phyloP scores from a whole-genome alignment of 2,888 invertebrate species.

The Gastracanthus pulcherrimus region DNA sequence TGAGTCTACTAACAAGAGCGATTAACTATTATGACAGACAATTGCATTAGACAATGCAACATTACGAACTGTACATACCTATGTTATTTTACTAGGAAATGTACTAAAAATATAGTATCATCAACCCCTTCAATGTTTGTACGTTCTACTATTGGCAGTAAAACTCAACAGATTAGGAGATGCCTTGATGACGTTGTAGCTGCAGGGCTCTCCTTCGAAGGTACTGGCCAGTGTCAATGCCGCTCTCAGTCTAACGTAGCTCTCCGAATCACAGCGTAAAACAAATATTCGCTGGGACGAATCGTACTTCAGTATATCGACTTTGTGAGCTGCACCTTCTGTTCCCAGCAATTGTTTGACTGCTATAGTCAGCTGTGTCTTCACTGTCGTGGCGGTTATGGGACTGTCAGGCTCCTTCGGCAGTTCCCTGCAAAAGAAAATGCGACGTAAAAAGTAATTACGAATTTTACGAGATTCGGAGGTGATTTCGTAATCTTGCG shows the following conservation, averaged over 20 bases:
- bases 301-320: slow-evolving; percentile 82
- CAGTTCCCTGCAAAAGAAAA: slow-evolving; percentile 77
- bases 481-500: slow-evolving; percentile 44
- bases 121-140: slow-evolving; percentile 63
- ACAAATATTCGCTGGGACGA: slow-evolving; percentile 77
- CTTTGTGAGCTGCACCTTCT: slow-evolving; percentile 78
- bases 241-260: slow-evolving; percentile 80
- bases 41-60: neutral
- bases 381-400: slow-evolving; percentile 79
- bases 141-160: slow-evolving; percentile 69
- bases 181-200: slow-evolving; percentile 80
- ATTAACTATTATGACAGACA: neutral
- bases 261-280: slow-evolving; percentile 79
- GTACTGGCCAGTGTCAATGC: slow-evolving; percentile 79
- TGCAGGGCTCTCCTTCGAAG: slow-evolving; percentile 78
- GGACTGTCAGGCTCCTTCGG: slow-evolving; percentile 72
- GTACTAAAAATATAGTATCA: slow-evolving; percentile 28
- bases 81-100: neutral
- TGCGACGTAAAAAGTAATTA: slow-evolving; percentile 18
- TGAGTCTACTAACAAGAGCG: too few species aligned
- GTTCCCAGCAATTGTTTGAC: slow-evolving; percentile 81
- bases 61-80: slow-evolving; percentile 9
- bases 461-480: neutral
- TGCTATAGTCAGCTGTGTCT: slow-evolving; percentile 80
- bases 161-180: slow-evolving; percentile 76